A percentile compares a stretch with the other conserved stretches of the same genome.
Evolutionary conservation across 1,140 invertebrate species (phyloP).

Genomic region (Aphelenchoides fujianensis): DNA sequence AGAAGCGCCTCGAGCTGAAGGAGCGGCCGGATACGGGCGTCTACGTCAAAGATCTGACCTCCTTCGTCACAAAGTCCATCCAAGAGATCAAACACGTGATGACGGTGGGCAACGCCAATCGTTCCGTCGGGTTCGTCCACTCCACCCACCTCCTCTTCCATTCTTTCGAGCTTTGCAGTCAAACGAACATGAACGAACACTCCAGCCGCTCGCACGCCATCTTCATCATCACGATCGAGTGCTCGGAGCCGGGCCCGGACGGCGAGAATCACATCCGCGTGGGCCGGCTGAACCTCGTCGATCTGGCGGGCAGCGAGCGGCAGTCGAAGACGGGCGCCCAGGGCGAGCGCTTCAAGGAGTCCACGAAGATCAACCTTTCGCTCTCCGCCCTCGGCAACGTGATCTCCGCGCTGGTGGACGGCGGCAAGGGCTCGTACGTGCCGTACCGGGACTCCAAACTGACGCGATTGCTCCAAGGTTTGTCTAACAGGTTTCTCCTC

Average conservation of each 20-base stretch:
- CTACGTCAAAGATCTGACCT: conserved; percentile 76
- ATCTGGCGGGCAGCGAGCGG: conserved; percentile 78
- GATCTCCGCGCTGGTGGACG: conserved; percentile 83
- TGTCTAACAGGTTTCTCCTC: conserved; percentile 29
- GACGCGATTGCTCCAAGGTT: conserved; percentile 80
- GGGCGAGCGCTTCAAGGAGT: conserved; percentile 86
- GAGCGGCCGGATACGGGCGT: conserved; percentile 77
- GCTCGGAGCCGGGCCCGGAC: conserved; percentile 73
- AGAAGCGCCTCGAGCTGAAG: conserved; percentile 70
- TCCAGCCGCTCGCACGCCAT: conserved; percentile 96
- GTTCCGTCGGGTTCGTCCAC: conserved; percentile 71
- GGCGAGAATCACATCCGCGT: conserved; percentile 70
- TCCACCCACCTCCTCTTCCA: background rate
- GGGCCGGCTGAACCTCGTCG: conserved; percentile 79
- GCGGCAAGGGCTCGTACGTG: conserved; percentile 75
- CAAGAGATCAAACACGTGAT: conserved; percentile 82
- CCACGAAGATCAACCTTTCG: conserved; percentile 89
- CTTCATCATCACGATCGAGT: conserved; percentile 95
- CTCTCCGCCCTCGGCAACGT: conserved; percentile 90
- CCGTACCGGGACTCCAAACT: conserved; percentile 91
- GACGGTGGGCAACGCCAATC: conserved; percentile 81
- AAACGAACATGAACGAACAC: conserved; percentile 99
- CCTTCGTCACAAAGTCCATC: conserved; percentile 84
- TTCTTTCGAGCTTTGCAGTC: conserved; percentile 69
- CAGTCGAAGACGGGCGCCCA: conserved; percentile 84